A percentile compares a stretch with the other conserved stretches of the same genome.
Conservation (phyloP, 1,140 invertebrate genomes). For the Nomia melanderi region DNA sequence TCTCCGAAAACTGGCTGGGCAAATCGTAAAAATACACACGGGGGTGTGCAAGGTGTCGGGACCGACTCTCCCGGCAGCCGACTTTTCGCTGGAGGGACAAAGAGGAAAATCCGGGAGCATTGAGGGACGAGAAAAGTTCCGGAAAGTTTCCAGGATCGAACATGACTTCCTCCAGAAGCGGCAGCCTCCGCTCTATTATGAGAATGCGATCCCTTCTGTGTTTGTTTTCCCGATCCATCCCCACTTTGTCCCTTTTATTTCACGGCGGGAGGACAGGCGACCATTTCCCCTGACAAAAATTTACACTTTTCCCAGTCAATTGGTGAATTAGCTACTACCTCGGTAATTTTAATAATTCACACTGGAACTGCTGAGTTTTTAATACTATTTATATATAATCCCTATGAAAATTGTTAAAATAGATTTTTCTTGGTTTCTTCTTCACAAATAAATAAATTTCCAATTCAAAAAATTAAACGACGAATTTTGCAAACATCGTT, state of each 20-base stretch:
- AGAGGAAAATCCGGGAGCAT: not conserved
- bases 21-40: conserved; percentile 34
- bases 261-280: not conserved
- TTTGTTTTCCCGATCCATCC: conserved; percentile 58
- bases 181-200: conserved; percentile 54
- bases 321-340: too few relatives aligned
- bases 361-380: too few relatives aligned
- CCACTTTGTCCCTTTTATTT: conserved; percentile 16
- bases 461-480: too few relatives aligned
- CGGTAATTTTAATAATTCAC: too few relatives aligned
- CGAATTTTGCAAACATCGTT: too few relatives aligned
- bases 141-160: conserved; percentile 60
- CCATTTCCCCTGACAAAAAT: too few relatives aligned
- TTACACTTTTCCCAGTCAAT: too few relatives aligned
- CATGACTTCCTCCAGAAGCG: conserved; percentile 58
- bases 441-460: too few relatives aligned
- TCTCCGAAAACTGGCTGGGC: not conserved
- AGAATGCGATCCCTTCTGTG: conserved; percentile 41
- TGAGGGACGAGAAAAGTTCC: conserved; percentile 24
- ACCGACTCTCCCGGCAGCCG: not conserved
- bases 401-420: too few relatives aligned
- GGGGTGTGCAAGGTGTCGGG: conserved; percentile 26
- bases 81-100: not conserved
- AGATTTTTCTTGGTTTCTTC: too few relatives aligned
- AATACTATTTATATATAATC: too few relatives aligned